Evolutionary conservation across 92 coral and sea anemone species (phyloP), one percentile per base, ranked within the genome.

Genomic region (Phenganax stokvisi): DNA sequence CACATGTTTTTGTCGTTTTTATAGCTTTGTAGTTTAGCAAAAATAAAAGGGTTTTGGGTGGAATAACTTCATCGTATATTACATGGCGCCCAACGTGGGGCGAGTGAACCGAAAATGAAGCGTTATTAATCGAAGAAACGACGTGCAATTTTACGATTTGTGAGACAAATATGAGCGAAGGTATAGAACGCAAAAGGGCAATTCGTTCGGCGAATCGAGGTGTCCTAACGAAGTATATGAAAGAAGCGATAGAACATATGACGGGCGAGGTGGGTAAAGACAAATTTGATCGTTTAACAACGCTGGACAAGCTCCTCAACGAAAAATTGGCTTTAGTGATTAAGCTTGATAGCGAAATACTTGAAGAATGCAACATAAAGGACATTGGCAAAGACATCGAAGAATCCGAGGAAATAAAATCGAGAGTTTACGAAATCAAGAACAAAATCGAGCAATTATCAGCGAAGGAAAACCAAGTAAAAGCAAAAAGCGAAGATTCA

Each of bases 171-270:
- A 66, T 66, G 72, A 66, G 72, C 72, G 72, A 66, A 17, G 20
- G 56, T 57, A 72, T 72, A 8, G 77, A 72, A 12, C 57, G 58
- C 20, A 72, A 72, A 72, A 10, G 57, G 6, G 77, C 77, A 51
- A 72, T 72, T 47, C 58, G 77, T 27, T 52, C 77, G 11, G 77
- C 57, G 77, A 72, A 72, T 72, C 77, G 58, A 72, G 77, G 77
- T 0, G 77, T 72, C 57, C 57, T 72, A 44, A 72, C 77, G 37
- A 72, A 52, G 57, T 72, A 72, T 27, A 52, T 52, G 60, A 72
- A 72, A 52, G 77, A 72, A 72, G n/a, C 77, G 27, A 52, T 47
- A 7, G 77, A 72, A 28, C 57, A 47, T 25, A 47, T 72, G 57
- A 47, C 10, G 44, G 77, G 58, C 28, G 60, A 72, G 20, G 13